Evolutionary conservation across 1,140 invertebrate genomes (phyloP).

Genomic region (Drosophila busckii): DNA sequence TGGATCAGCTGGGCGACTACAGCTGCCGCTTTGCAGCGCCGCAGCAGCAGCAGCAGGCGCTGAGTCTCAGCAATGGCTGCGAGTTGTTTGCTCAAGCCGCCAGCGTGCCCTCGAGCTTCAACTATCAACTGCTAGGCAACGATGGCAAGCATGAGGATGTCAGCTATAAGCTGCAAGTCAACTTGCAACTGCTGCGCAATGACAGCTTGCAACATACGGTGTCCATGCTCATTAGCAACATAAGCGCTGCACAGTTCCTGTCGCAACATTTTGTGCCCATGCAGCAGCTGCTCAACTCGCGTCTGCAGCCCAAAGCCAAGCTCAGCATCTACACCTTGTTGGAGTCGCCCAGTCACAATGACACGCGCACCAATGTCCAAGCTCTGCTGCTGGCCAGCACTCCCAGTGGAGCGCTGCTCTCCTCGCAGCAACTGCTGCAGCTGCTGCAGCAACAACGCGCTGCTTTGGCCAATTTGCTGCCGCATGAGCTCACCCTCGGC

Average conservation of each 20-base stretch:
- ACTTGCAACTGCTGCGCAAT: slow-evolving; percentile 90
- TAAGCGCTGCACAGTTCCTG: slow-evolving; percentile 87
- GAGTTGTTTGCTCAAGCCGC: too few relatives aligned
- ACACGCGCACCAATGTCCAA: slow-evolving; percentile 82
- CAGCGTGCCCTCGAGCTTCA: too few relatives aligned
- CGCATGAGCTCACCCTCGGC: slow-evolving; percentile 82
- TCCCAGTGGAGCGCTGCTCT: slow-evolving; percentile 74
- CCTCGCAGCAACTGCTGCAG: slow-evolving; percentile 82
- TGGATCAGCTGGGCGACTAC: slow-evolving; percentile 92
- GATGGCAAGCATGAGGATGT: slow-evolving; percentile 93
- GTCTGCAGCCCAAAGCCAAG: slow-evolving; percentile 83
- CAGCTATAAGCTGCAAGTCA: slow-evolving; percentile 88
- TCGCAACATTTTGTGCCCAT: slow-evolving; percentile 86
- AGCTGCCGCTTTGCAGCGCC: slow-evolving; percentile 87
- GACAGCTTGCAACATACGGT: slow-evolving; percentile 91
- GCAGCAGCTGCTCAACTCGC: slow-evolving; percentile 84
- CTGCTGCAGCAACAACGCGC: slow-evolving; percentile 83
- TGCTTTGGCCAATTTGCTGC: slow-evolving; percentile 83
- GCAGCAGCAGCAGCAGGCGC: slow-evolving; percentile 80
- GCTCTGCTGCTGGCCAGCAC: slow-evolving; percentile 84
- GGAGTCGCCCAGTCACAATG: slow-evolving; percentile 55
- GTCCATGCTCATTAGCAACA: slow-evolving; percentile 86
- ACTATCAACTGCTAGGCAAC: slow-evolving; percentile 88
- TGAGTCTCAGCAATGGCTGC: slow-evolving; percentile 87
- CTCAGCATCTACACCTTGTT: slow-evolving; percentile 86